Percentiles rank a stretch among this genome's conserved stretches.
Conservation (phyloP, 2,113 vertebrate genomes). For the Enhydra lutris region DNA sequence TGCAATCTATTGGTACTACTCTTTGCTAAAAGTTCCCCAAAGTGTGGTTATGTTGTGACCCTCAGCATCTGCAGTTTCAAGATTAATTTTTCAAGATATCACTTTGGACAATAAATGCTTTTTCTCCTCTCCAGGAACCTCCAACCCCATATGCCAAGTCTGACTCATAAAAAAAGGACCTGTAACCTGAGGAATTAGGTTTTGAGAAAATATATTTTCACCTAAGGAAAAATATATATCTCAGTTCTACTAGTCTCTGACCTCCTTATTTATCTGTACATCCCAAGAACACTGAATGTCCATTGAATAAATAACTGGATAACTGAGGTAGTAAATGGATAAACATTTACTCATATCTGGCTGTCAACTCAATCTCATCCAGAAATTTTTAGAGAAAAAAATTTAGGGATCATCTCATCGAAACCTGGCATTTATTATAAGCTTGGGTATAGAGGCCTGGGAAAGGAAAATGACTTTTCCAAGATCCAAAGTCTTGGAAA, state of each 20-base stretch:
- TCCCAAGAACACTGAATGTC: neutral
- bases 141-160: slow-evolving; percentile 28
- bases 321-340: neutral
- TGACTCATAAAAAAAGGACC: slow-evolving; percentile 38
- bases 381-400: slow-evolving; percentile 6
- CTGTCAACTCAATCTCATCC: neutral
- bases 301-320: neutral
- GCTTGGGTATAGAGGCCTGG: neutral
- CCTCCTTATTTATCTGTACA: neutral
- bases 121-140: slow-evolving; percentile 29
- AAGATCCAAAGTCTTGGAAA: neutral
- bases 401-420: neutral
- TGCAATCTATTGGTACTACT: slow-evolving; percentile 50
- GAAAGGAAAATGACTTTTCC: neutral
- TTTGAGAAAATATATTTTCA: slow-evolving; percentile 38
- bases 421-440: neutral
- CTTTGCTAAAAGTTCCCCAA: slow-evolving; percentile 59
- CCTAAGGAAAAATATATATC: neutral
- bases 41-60: slow-evolving; percentile 65
- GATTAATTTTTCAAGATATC: slow-evolving; percentile 65
- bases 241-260: neutral
- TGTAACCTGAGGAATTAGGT: slow-evolving; percentile 34
- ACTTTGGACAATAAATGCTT: slow-evolving; percentile 63
- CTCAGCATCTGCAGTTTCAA: slow-evolving; percentile 51
- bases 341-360: neutral